phyloP scores from a whole-genome alignment of 2,797 vertebrate genomes.

The Xerus rutilus region DNA sequence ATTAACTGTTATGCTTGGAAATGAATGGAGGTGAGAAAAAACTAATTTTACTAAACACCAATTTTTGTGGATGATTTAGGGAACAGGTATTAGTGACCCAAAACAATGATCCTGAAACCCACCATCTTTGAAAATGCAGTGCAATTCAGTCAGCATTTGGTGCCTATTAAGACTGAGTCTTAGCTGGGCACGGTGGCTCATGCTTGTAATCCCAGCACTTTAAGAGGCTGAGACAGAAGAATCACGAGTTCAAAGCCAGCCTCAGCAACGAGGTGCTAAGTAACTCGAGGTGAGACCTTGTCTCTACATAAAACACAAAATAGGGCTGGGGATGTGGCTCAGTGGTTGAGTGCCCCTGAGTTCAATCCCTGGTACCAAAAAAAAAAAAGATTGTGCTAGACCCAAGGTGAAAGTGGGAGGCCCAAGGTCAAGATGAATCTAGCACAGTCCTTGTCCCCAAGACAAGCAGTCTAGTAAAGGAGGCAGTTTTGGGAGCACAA shows the following conservation, averaged over 20 bases:
- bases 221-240: too few relatives aligned
- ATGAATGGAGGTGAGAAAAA: background rate
- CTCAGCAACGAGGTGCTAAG: too few relatives aligned
- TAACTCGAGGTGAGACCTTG: too few relatives aligned
- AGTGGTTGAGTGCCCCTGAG: too few relatives aligned
- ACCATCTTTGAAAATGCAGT: conserved; percentile 40
- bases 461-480: background rate
- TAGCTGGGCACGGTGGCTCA: too few relatives aligned
- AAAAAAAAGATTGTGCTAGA: background rate
- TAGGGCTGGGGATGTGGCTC: too few relatives aligned
- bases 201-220: too few relatives aligned
- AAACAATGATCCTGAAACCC: conserved; percentile 10
- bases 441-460: background rate
- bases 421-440: background rate
- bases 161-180: background rate
- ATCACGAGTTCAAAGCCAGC: too few relatives aligned
- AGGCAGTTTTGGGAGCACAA: background rate
- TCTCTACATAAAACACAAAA: too few relatives aligned
- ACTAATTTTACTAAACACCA: background rate
- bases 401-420: background rate
- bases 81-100: background rate
- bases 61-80: background rate
- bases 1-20: conserved; percentile 25
- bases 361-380: too few relatives aligned
- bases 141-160: background rate